These are phyloP conservation scores for Seira sanloemensis DNA, from an alignment of 2,888 invertebrate genomes.

Conservation along the genomic window DNA sequence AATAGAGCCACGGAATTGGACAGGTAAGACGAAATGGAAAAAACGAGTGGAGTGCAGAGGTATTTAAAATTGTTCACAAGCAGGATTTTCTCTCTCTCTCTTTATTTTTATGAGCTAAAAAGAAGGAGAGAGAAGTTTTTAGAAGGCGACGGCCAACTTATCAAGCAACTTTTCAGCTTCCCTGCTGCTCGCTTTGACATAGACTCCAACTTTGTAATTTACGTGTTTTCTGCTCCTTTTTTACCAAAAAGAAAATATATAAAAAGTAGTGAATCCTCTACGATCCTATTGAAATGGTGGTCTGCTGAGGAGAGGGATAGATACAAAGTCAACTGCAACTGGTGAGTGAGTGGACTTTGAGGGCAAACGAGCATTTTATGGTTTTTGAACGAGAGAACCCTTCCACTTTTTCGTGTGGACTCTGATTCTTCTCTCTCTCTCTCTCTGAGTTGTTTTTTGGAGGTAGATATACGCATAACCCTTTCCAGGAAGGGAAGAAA, in stretches of 20 bases:
- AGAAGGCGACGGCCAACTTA: slow-evolving; percentile 60
- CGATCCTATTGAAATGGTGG: too few species aligned
- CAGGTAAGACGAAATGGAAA: slow-evolving; percentile 1
- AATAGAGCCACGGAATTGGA: background rate
- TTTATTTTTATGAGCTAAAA: slow-evolving; percentile 8
- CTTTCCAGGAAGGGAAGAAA: slow-evolving; percentile 3
- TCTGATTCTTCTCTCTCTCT: too few species aligned
- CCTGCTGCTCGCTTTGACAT: slow-evolving; percentile 66
- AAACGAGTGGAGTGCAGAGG: slow-evolving; percentile 4
- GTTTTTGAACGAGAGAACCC: background rate
- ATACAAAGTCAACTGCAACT: too few species aligned
- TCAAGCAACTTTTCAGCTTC: slow-evolving; percentile 67
- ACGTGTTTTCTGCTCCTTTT: slow-evolving; percentile 66
- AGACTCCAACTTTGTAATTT: slow-evolving; percentile 68
- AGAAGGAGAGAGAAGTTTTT: slow-evolving; percentile 12
- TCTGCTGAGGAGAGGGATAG: too few species aligned
- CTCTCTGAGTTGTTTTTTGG: background rate
- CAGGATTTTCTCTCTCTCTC: slow-evolving; percentile 11
- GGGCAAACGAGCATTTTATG: background rate
- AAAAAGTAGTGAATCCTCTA: too few species aligned
- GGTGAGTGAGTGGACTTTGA: background rate
- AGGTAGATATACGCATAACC: too few species aligned
- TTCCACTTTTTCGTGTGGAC: background rate
- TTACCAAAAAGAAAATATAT: slow-evolving; percentile 14
- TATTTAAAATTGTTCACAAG: slow-evolving; percentile 12